A percentile compares a stretch with the other conserved stretches of the same genome.
phyloP scores from a whole-genome alignment of 1,140 invertebrate species.

The Cephus cinctus region DNA sequence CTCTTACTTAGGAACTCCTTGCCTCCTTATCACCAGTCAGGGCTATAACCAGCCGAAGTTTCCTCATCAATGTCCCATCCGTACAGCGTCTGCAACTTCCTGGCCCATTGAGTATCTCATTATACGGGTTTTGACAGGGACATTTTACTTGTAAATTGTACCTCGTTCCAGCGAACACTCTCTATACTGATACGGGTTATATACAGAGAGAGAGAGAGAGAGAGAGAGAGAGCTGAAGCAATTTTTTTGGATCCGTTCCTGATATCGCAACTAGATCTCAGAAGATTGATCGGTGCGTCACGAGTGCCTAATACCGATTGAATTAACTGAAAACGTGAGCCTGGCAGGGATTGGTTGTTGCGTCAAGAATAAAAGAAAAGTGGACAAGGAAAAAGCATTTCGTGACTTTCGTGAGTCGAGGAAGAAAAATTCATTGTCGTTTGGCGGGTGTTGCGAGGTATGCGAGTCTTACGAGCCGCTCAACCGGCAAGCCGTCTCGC shows the following conservation, averaged over 20 bases:
- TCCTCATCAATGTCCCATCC: constrained; percentile 47
- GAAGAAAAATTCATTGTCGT: too few relatives aligned
- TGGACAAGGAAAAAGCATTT: too few relatives aligned
- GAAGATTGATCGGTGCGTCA: too few relatives aligned
- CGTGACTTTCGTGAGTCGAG: too few relatives aligned
- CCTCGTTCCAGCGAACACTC: neutral
- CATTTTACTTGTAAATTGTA: constrained; percentile 37
- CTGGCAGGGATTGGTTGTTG: too few relatives aligned
- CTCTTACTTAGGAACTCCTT: constrained; percentile 40
- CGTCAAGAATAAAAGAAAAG: too few relatives aligned
- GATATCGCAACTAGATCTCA: too few relatives aligned
- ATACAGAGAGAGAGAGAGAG: too few relatives aligned
- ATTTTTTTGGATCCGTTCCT: too few relatives aligned
- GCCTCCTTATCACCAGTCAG: constrained; percentile 30
- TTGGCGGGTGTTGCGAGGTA: neutral
- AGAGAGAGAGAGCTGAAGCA: too few relatives aligned
- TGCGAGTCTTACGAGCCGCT: neutral
- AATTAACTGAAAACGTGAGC: too few relatives aligned
- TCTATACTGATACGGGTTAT: neutral
- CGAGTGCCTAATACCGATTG: too few relatives aligned
- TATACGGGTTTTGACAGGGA: constrained; percentile 33
- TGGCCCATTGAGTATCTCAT: constrained; percentile 27
- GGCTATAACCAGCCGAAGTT: constrained; percentile 39
- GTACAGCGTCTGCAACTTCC: constrained; percentile 33
- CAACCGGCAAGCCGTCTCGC: neutral